Conservation (phyloP, 2,888 invertebrate genomes). For the Andrena flavipes region DNA sequence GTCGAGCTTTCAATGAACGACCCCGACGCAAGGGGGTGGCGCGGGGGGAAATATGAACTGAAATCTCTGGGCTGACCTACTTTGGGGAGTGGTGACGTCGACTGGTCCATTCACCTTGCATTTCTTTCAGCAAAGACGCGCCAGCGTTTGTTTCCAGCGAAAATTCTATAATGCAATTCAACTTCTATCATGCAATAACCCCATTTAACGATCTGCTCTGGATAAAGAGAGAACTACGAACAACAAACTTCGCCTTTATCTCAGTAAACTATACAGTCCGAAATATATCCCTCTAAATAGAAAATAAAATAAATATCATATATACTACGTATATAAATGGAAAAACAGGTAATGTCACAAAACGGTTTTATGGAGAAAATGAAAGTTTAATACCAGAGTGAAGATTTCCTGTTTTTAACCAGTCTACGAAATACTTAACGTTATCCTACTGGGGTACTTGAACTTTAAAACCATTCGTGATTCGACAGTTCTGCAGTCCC, state of each 20-base stretch:
- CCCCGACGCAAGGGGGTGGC: conserved; percentile 13
- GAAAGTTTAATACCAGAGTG: no score
- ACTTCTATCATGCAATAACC: neutral
- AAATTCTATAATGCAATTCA: conserved; percentile 27
- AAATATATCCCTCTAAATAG: no score
- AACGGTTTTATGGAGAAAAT: no score
- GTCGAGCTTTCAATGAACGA: conserved; percentile 64
- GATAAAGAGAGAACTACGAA: neutral
- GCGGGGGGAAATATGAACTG: conserved; percentile 47
- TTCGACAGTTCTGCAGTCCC: no score
- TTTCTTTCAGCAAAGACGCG: conserved; percentile 63
- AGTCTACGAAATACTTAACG: no score
- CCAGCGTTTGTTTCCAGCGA: conserved; percentile 3
- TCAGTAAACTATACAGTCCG: neutral
- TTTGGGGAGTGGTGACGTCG: conserved; percentile 62
- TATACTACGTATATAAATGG: no score
- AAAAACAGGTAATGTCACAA: no score
- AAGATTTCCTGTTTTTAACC: no score
- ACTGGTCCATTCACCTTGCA: conserved; percentile 67
- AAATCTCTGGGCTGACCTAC: conserved; percentile 62
- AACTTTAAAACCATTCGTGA: no score
- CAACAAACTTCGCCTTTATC: neutral
- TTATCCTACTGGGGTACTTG: no score
- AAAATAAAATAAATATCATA: neutral
- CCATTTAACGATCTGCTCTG: neutral